Percentiles rank a stretch among this genome's conserved stretches.
Conservation (phyloP, 2,888 invertebrate genomes). For the Clunio marinus region DNA sequence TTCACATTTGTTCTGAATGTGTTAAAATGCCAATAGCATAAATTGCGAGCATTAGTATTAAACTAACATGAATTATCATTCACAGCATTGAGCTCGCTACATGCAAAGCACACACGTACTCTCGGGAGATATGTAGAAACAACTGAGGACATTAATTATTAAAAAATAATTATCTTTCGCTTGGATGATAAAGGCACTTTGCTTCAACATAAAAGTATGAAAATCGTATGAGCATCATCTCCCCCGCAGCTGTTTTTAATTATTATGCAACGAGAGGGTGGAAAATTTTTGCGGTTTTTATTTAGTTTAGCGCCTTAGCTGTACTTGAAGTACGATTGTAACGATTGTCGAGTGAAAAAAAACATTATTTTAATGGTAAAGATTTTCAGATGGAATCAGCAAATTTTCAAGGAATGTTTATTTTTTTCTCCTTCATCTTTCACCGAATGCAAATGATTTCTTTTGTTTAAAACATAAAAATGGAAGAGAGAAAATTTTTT, state of each 20-base stretch:
- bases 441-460: not conserved
- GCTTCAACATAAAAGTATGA: not conserved
- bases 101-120: too few relatives aligned
- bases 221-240: not conserved
- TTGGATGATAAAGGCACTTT: not conserved
- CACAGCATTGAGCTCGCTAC: not conserved
- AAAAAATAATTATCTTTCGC: slow-evolving; percentile 33
- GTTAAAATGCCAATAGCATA: slow-evolving; percentile 3
- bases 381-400: not conserved
- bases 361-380: not conserved
- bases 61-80: slow-evolving; percentile 3
- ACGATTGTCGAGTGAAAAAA: not conserved
- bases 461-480: not conserved
- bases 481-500: not conserved
- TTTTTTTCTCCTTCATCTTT: not conserved
- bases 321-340: not conserved
- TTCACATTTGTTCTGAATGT: not conserved
- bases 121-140: not conserved
- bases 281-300: not conserved
- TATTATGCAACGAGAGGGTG: slow-evolving; percentile 1
- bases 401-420: too few relatives aligned
- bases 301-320: not conserved
- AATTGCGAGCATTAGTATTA: not conserved
- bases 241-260: not conserved
- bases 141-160: slow-evolving; percentile 27